Evolutionary conservation across 2,113 vertebrate genomes (phyloP), one percentile per base, ranked within the genome.

Genomic region (Pachyramphus minor): DNA sequence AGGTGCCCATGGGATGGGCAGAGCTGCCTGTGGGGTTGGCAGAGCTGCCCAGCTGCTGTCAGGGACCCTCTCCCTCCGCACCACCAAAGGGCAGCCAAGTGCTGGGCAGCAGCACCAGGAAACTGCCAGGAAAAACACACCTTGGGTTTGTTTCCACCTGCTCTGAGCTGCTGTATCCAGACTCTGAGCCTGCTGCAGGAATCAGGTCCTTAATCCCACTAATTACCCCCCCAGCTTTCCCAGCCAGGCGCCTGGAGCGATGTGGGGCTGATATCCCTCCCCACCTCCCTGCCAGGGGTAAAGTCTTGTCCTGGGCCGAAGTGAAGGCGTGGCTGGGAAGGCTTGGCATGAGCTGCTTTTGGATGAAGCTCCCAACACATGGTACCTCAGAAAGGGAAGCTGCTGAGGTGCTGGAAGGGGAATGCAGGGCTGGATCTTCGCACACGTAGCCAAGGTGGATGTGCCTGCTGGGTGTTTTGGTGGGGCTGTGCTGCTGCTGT

Each of bases 231-330:
- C 22, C 33, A 22, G 9, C 53, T 80, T 63, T 25, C 6, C 20
- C 66, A 30, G 44, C 3, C 30, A 13, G 50, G 69, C 3, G 1
- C 11, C 18, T 0, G 8, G 14, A 2, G 67, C 3, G 14, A 0
- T 16, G 21, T 49, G 47, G 7, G 19, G 41, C 45, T 37, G 50
- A 1, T 49, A 16, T 6, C 25, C 12, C 12, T 73, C 23, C 41
- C 12, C 8, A 39, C 12, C 9, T 27, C 33, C 11, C 23, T 50
- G 44, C 12, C 28, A 2, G 35, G 9, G 27, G 22, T 5, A n/a
- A 11, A 24, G 5, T 5, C 28, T 71, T 16, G 7, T 12, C 49
- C 50, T 23, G 53, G 14, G 37, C 75, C 30, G 39, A 5, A 41
- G 12, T 2, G 79, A 17, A 27, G 47, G 45, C 44, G 0, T 2